Base-by-base conservation (phyloP, 2,888 invertebrate species). In the Falcaria lacertinaria region DNA sequence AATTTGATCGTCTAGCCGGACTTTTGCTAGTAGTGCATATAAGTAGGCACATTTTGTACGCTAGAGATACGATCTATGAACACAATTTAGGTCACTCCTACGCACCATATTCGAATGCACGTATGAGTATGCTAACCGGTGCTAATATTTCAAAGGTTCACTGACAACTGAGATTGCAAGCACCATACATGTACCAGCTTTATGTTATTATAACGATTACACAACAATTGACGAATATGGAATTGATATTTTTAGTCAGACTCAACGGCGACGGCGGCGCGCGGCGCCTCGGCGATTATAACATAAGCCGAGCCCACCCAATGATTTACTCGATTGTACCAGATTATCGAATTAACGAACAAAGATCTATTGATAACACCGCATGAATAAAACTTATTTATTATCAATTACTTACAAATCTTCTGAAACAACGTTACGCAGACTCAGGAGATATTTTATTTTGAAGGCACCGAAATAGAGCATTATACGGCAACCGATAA, bases 21-120 rank as follows among this genome's bases (percentile, higher is more conserved):
- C 7, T 3, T 22, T 28, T 2, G 2, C 2, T 28, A 28, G 11
- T 28, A 28, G 28, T 1, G 3, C 1, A 28, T 28, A 28, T 28
- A 11, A 28, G 28, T 11, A 28, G 28, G 11, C 28, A 28, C 11
- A 11, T 28, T n/a, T 28, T 28, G 28, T 28, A 11, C 28, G 11
- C 3, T 11, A 11, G 11, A 46, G 43, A 54, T 36, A 42, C 57
- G 45, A 56, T 50, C 48, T 47, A 55, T 50, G 44, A 45, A 43
- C 49, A 48, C 50, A 44, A 74, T 77, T 68, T 60, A 58, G 72
- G 73, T 71, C 60, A 73, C 70, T 54, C 79, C 76, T 53, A 80
- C 75, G 25, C 37, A 4, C 37, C 36, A 37, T 8, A 37, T 25
- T 17, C 15, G 37, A 37, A 37, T 15, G 15, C 58, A 46, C 39